These are phyloP conservation scores for Tachycineta bicolor DNA, from an alignment of 2,113 vertebrate species.

Conservation along the genomic window DNA sequence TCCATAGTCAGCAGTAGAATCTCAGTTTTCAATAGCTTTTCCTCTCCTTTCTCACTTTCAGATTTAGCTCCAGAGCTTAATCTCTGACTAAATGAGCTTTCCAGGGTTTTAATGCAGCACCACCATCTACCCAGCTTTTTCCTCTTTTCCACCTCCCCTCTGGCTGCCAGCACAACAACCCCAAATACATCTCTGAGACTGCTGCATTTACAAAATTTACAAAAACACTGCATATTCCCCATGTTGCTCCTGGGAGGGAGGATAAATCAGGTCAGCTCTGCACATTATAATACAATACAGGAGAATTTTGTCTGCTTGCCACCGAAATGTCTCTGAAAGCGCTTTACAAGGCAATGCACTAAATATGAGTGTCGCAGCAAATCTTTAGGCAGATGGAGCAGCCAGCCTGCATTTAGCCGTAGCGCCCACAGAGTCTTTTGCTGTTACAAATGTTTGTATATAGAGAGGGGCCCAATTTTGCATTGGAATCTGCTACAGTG, in stretches of 20 bases:
- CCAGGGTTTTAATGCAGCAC: not conserved
- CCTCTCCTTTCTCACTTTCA: slow-evolving; percentile 40
- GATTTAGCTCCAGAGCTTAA: slow-evolving; percentile 47
- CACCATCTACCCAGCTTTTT: not conserved
- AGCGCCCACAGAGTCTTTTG: slow-evolving; percentile 32
- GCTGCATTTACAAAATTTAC: not conserved
- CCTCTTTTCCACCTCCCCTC: not conserved
- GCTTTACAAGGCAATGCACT: not conserved
- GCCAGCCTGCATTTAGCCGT: not conserved
- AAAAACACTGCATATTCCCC: not conserved
- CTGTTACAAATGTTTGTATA: slow-evolving; percentile 69
- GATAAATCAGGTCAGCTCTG: not conserved
- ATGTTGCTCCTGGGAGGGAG: fast-evolving
- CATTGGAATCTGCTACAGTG: slow-evolving; percentile 57
- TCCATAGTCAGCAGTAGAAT: slow-evolving; percentile 70
- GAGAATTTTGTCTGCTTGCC: slow-evolving; percentile 26
- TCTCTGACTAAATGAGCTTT: slow-evolving; percentile 48
- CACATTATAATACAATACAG: not conserved
- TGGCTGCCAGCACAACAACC: not conserved
- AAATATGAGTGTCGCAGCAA: slow-evolving; percentile 19
- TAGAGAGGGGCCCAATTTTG: slow-evolving; percentile 47
- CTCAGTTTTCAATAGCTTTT: slow-evolving; percentile 59
- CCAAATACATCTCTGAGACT: not conserved
- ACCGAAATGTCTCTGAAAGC: not conserved
- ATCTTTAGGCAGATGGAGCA: slow-evolving; percentile 39